Evolutionary conservation across 2,888 invertebrate genomes (phyloP).

Genomic region (Pegoplata infirma): DNA sequence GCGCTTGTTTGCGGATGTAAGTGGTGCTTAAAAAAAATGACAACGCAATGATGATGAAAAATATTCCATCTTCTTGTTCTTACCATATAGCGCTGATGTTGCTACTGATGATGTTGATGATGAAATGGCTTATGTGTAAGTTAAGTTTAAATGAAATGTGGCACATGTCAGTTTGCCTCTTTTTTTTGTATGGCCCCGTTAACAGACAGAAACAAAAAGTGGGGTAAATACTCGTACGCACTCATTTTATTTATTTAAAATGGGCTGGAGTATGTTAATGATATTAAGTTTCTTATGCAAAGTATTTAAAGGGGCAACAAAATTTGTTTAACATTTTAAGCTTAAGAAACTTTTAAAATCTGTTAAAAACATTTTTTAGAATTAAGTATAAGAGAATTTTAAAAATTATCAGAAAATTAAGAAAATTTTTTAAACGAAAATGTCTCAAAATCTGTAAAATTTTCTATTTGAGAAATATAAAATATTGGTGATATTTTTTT

Average conservation of each 20-base stretch:
- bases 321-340: too few species aligned
- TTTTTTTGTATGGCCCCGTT: neutral
- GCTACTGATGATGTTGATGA: constrained; percentile 27
- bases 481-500: too few species aligned
- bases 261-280: neutral
- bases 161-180: constrained; percentile 45
- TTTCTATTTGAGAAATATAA: too few species aligned
- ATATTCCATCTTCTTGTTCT: constrained; percentile 10
- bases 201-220: neutral
- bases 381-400: too few species aligned
- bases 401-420: too few species aligned
- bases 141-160: constrained; percentile 53
- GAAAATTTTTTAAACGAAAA: too few species aligned
- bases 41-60: constrained; percentile 34
- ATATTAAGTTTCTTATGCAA: neutral
- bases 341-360: too few species aligned
- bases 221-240: neutral
- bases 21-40: constrained; percentile 51
- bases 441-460: too few species aligned
- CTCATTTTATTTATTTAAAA: neutral
- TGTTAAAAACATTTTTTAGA: too few species aligned
- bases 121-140: constrained; percentile 37
- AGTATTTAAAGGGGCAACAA: too few species aligned
- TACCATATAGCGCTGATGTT: constrained; percentile 4
- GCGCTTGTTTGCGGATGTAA: constrained; percentile 47